Base-by-base conservation (phyloP, 2,888 invertebrate genomes). In the Drosophila yooni region DNA sequence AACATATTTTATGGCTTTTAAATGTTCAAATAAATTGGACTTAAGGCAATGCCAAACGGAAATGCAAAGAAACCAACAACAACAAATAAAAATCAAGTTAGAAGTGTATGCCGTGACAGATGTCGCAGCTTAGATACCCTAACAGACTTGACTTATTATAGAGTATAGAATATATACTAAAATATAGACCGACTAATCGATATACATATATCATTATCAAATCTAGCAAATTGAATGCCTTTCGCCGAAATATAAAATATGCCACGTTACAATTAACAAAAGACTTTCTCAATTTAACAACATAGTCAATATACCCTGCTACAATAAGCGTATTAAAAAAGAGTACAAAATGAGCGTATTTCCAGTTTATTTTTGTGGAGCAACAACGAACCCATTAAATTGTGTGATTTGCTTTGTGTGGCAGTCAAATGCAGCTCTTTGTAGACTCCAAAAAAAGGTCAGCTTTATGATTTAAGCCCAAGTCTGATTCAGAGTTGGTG, bases 331-430 rank as follows among this genome's bases (percentile, higher is more conserved):
- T 21, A 29, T 43, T 51, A 3, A 46, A 13, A 31, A 38, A 48
- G 53, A 6, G 66, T 38, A 67, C 13, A 36, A 29, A 54, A 25
- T 25, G 7, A 46, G 8, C 8, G 15, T 21, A n/a, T 21, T 10
- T 67, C 3, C 27, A 21, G 18, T 27, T 25, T 33, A 27, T 33
- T 38, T 43, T 31, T 60, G 53, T 50, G 36, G 36, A 63, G 48
- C 63, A 63, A 63, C 54, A 27, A 54, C 27, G 21, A 63, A 75
- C 52, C 84, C 86, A 88, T 86, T 88, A 86, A 87, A 87, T 85
- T 67, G 81, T 85, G 82, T 89, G 87, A 89, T 89, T 87, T 89
- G 89, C 83, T 87, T 87, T 87, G 87, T 89, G 70, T 58, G 76
- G 64, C 70, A 83, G 83, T 87, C 87, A 88, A 88, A 88, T 82